Percentiles rank a stretch among this genome's conserved stretches.
These are phyloP conservation scores for Malthinus flaveolus DNA, from an alignment of 2,888 invertebrate species.

Conservation along the genomic window DNA sequence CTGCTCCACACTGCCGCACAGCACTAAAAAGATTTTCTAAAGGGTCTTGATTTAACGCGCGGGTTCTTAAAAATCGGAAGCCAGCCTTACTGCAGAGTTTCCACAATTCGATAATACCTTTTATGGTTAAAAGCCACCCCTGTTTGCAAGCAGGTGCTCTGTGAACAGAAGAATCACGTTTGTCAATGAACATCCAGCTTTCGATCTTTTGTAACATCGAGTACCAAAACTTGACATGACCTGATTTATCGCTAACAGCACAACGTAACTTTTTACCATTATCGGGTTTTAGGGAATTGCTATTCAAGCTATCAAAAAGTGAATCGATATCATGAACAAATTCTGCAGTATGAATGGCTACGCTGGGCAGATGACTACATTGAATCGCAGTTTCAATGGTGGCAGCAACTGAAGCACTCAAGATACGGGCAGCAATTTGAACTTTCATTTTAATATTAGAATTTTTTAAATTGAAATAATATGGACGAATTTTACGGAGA, in stretches of 20 bases:
- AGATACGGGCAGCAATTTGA: neutral
- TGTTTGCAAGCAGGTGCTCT: too few relatives aligned
- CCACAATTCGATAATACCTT: neutral
- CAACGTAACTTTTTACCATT: conserved; percentile 7
- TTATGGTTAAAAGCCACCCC: too few relatives aligned
- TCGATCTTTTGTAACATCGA: too few relatives aligned
- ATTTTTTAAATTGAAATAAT: neutral
- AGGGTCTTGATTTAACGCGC: too few relatives aligned
- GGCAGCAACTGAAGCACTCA: conserved; percentile 8
- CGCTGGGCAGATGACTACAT: neutral
- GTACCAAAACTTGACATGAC: too few relatives aligned
- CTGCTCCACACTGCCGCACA: too few relatives aligned
- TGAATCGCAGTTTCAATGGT: neutral
- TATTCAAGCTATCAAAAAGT: conserved; percentile 27
- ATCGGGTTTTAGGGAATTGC: conserved; percentile 10
- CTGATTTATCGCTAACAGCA: too few relatives aligned
- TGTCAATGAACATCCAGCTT: too few relatives aligned
- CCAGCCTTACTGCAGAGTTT: too few relatives aligned
- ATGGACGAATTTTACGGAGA: neutral
- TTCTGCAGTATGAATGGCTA: conserved; percentile 18
- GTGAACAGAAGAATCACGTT: too few relatives aligned
- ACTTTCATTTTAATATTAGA: conserved; percentile 2
- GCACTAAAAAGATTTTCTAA: too few relatives aligned
- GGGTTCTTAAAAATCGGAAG: too few relatives aligned
- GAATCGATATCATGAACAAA: conserved; percentile 28